phyloP scores from a whole-genome alignment of 37 sponge, comb jelly and placozoan species.

The Halisarca cf. caerulea region DNA sequence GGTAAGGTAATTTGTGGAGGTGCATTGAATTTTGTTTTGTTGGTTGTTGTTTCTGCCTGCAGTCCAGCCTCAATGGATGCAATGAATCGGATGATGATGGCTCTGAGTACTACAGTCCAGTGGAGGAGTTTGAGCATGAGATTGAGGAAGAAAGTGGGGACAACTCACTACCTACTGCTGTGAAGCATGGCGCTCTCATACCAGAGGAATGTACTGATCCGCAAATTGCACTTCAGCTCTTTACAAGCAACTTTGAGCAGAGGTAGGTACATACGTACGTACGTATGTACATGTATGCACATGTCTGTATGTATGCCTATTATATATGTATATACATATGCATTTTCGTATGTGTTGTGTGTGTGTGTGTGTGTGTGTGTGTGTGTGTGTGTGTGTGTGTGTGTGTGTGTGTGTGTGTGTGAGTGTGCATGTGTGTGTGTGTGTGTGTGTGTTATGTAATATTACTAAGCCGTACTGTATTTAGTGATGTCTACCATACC shows the following conservation, averaged over 20 bases:
- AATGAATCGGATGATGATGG: conserved; percentile 18
- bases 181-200: conserved; percentile 33
- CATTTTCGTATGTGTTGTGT: too few species aligned
- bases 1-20: background rate
- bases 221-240: conserved; percentile 51
- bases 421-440: too few species aligned
- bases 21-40: conserved; percentile 5
- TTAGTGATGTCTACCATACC: too few species aligned
- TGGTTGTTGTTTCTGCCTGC: too few species aligned
- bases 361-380: too few species aligned
- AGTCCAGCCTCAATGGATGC: background rate
- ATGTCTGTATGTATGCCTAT: too few species aligned
- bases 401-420: too few species aligned
- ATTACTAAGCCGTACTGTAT: too few species aligned
- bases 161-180: background rate
- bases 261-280: conserved; percentile 38
- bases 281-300: too few species aligned
- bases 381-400: too few species aligned
- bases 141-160: conserved; percentile 1
- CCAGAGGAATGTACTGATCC: conserved; percentile 71
- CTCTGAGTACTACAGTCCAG: conserved; percentile 33
- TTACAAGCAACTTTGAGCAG: conserved; percentile 55
- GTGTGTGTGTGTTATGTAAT: too few species aligned
- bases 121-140: conserved; percentile 12
- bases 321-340: too few species aligned